Evolutionary conservation across 2,888 invertebrate species (phyloP).

Genomic region (Hirtodrosophila duncani): DNA sequence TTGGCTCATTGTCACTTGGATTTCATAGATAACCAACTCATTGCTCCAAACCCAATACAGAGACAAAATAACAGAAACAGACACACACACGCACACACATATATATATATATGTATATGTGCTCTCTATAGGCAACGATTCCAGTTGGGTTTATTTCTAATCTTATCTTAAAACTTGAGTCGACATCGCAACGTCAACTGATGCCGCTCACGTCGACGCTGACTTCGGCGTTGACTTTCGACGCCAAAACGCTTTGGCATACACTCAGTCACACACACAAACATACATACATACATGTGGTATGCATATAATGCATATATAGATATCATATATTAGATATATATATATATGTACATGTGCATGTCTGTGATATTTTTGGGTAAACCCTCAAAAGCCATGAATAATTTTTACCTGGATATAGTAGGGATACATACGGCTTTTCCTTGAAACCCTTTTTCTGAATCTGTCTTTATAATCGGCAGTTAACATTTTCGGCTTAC

Average conservation of each 20-base stretch:
- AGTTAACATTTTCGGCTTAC: no score
- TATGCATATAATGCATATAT: background rate
- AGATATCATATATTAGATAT: background rate
- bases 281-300: background rate
- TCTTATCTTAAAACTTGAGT: slow-evolving; percentile 74
- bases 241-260: no score
- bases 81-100: slow-evolving; percentile 16
- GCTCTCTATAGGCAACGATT: slow-evolving; percentile 5
- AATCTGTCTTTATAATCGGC: no score
- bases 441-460: no score
- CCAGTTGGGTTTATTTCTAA: slow-evolving; percentile 50
- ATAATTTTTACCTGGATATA: no score
- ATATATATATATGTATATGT: slow-evolving; percentile 25
- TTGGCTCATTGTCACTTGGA: slow-evolving; percentile 53
- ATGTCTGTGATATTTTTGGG: no score
- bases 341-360: background rate
- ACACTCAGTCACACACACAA: slow-evolving; percentile 8
- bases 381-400: no score
- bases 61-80: slow-evolving; percentile 3
- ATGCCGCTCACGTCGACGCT: background rate
- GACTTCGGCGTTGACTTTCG: no score
- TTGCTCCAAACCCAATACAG: slow-evolving; percentile 7
- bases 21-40: slow-evolving; percentile 57
- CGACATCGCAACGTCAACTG: slow-evolving; percentile 45
- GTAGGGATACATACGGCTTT: no score